Evolutionary conservation across 2,888 invertebrate species (phyloP), one percentile per base, ranked within the genome.

Genomic region (Apamea crenata): DNA sequence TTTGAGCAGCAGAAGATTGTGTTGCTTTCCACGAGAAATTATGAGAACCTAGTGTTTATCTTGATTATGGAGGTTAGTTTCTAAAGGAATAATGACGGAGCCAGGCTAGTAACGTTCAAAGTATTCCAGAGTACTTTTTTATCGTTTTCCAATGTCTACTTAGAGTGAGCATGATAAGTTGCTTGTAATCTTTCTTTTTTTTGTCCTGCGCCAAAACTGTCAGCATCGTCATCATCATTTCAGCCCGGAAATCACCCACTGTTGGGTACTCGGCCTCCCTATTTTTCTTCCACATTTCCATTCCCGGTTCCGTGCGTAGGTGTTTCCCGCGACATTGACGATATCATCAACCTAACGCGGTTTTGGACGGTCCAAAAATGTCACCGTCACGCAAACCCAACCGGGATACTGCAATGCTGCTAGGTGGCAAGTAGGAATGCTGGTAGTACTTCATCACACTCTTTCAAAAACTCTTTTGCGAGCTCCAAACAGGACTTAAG

Each of bases 1-100:
- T 80, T 86, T 74, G 76, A 81, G 40, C 14, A 40, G 29, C 14
- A 32, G 40, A 65, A 66, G 25, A 76, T 82, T 66, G 21, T 68
- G 59, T 65, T 66, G 74, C 74, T 83, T 74, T 83, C 80, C 36
- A 40, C 44, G 59, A 68, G 67, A 70, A 63, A 70, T 76, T 36
- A 66, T 74, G 32, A 36, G 53, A 68, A 36, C 29, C 44, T 47
- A 12, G 47, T 84, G 50, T 70, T 83, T 84, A 70, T 66, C 40
- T 63, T 36, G 53, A 81, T 77, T 80, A 69, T 65, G 21, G 72
- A 65, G 29, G 29, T 74, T 50, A 36, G 66, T n/a, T 44, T 16
- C 16, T 36, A 16, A 53, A n/a, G n/a, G 47, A 77, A 50, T 77
- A 66, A 66, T 66, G n/a, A 12, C 6, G 2, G 36, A 12, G n/a